Percentiles rank a stretch among this genome's conserved stretches.
These are phyloP conservation scores for Dicyrtoma fusca DNA, from an alignment of 2,888 invertebrate species.

Conservation along the genomic window DNA sequence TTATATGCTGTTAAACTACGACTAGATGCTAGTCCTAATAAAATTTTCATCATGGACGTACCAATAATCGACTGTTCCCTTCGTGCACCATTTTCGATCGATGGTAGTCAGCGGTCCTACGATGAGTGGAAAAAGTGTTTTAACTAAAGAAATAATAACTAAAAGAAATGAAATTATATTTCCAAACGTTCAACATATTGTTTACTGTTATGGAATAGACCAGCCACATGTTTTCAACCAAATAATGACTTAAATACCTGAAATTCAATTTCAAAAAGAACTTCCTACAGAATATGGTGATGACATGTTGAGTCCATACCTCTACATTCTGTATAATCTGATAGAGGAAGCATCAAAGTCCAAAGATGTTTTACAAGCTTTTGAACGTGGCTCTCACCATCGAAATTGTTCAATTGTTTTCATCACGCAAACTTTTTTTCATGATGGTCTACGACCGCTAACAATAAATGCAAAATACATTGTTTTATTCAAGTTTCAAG, in stretches of 20 bases:
- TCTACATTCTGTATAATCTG: conserved; percentile 23
- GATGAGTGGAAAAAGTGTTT: conserved; percentile 6
- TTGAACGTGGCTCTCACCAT: conserved; percentile 21
- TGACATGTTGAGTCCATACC: not conserved
- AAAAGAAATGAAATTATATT: conserved; percentile 18
- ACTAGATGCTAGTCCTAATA: too few species aligned
- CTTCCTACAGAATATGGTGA: conserved; percentile 8
- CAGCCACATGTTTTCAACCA: not conserved
- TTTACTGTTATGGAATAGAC: conserved; percentile 22
- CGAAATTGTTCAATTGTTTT: conserved; percentile 12
- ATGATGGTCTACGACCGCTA: not conserved
- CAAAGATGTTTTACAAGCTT: conserved; percentile 6
- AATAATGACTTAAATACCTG: not conserved
- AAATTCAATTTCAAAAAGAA: conserved; percentile 23
- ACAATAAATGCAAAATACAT: too few species aligned
- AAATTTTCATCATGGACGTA: not conserved
- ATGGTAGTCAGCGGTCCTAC: conserved; percentile 9
- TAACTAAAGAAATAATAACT: conserved; percentile 3
- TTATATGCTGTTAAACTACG: too few species aligned
- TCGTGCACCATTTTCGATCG: not conserved
- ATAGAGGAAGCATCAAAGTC: conserved; percentile 23
- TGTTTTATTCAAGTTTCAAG: too few species aligned
- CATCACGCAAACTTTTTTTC: conserved; percentile 5
- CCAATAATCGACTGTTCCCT: not conserved
- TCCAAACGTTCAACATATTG: not conserved